Evolutionary conservation across 2,797 vertebrate species (phyloP), one percentile per base, ranked within the genome.

Genomic region (Macrochelys suwanniensis): DNA sequence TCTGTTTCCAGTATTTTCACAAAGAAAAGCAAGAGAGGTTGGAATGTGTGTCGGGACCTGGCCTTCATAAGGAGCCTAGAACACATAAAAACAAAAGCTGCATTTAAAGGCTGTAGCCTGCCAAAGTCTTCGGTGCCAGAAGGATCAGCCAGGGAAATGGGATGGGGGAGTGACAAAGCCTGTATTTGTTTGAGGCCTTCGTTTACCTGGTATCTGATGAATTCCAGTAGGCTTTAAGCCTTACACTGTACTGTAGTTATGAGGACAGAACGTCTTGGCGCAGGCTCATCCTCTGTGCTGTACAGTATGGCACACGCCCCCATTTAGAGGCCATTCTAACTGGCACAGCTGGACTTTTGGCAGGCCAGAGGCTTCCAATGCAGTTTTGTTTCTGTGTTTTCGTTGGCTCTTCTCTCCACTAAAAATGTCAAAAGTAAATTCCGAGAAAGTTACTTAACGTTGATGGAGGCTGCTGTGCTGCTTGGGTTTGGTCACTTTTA

Each of bases 371-470:
- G 42, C 94, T 93, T 94, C 96, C 91, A 95, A 86, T 57, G 87
- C 96, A 97, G 54, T 93, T 94, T 3, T 89, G 96, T 80, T 95
- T 89, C 92, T 79, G 33, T 96, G 89, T 98, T 97, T 96, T 94
- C 88, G 57, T 97, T 97, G 97, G 97, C 97, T 93, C 94, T 86
- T 82, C 0, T 12, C 19, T 79, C 65, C 91, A 90, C 87, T 92
- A 77, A 78, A 78, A 93, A 97, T 84, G 96, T 95, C 92, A 71
- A 94, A 92, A 95, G 81, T 87, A 82, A 96, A 89, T 96, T 97
- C 93, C 88, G 88, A 97, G 94, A 96, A 91, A 90, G 85, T 89
- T 97, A 92, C 97, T 96, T 93, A 94, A 95, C 88, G 90, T 95
- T 95, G 92, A 80, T 85, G 92, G 90, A 94, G 92, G 87, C 95